Evolutionary conservation across 2,113 vertebrate species (phyloP), one percentile per base, ranked within the genome.

Genomic region (Oryzias woworae): DNA sequence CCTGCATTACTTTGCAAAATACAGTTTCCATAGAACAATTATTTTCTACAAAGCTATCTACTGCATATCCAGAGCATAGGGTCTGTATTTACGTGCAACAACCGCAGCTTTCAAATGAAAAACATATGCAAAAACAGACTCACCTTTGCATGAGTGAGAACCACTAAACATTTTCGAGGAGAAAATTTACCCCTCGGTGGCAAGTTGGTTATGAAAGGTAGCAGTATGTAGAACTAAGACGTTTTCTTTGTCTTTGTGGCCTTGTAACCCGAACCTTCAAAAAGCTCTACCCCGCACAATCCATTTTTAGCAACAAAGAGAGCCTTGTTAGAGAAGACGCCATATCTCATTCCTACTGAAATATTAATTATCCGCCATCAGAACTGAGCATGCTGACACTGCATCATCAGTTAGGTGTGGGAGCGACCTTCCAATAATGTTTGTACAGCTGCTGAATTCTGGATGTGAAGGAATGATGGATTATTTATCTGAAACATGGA

Each of bases 371-470:
- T 52, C 42, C 59, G 61, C 15, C n/a, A 43, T 57, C 36, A 3
- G 53, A 41, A 10, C 3, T 22, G 48, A 58, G 46, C 44, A 44
- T 49, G 54, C 57, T 54, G 53, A 66, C 15, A 55, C 28, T 45
- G 45, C 53, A 62, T 45, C 45, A 18, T 45, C 44, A 45, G 62
- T 22, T 13, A 24, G 61, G 62, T 52, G 56, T 62, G 43, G 67
- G 63, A 64, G 71, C 44, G 26, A 63, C 20, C 43, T 68, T 70
- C 44, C 17, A 60, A 45, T 60, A 8, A 43, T 80, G 48, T 71
- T 80, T 62, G 20, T 44, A 47, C 67, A 75, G 73, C 80, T 82
- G 74, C 48, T 71, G 18, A 54, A n/a, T 47, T 70, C 41, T 7
- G 0, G 58, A 62, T 53, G 54, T 14, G n/a, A 42, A 46, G 15